Percentiles rank a stretch among this genome's conserved stretches.
These are phyloP conservation scores for Agriopis marginaria DNA, from an alignment of 2,888 invertebrate species.

Conservation along the genomic window DNA sequence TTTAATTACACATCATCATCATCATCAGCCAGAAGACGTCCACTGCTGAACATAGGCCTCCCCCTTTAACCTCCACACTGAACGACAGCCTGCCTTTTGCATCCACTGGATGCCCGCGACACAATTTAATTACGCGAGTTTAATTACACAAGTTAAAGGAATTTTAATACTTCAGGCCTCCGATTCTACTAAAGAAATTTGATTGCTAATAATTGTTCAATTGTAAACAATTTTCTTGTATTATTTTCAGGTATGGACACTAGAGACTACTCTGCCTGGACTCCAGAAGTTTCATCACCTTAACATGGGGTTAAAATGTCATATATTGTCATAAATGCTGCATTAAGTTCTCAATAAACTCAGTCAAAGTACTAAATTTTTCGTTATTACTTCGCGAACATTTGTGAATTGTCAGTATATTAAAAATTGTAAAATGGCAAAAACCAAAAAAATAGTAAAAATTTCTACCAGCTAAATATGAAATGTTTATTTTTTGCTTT, in stretches of 20 bases:
- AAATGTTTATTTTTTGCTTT: slow-evolving; percentile 61
- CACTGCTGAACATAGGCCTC: no score
- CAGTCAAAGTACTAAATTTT: slow-evolving; percentile 67
- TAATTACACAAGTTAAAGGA: not conserved
- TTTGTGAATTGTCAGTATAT: slow-evolving; percentile 57
- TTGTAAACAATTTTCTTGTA: slow-evolving; percentile 17
- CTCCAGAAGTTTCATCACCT: slow-evolving; percentile 48
- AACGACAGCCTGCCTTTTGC: no score
- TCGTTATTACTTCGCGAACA: slow-evolving; percentile 70
- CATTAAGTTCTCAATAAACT: slow-evolving; percentile 76
- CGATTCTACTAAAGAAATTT: no score
- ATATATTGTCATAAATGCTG: slow-evolving; percentile 52
- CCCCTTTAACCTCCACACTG: no score
- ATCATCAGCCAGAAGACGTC: no score
- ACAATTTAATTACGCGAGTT: no score
- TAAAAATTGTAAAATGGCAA: slow-evolving; percentile 59
- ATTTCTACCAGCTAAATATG: slow-evolving; percentile 54
- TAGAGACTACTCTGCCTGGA: slow-evolving; percentile 59
- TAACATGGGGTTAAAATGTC: slow-evolving; percentile 68
- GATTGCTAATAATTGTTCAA: slow-evolving; percentile 4
- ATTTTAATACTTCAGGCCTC: not conserved
- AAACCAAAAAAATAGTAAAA: slow-evolving; percentile 70
- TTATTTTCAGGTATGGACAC: slow-evolving; percentile 82
- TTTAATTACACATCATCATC: no score
- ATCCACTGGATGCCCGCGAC: no score